A percentile compares a stretch with the other conserved stretches of the same genome.
Evolutionary conservation across 92 coral and sea anemone species (phyloP).

Genomic region (Palythoa caribaeorum): DNA sequence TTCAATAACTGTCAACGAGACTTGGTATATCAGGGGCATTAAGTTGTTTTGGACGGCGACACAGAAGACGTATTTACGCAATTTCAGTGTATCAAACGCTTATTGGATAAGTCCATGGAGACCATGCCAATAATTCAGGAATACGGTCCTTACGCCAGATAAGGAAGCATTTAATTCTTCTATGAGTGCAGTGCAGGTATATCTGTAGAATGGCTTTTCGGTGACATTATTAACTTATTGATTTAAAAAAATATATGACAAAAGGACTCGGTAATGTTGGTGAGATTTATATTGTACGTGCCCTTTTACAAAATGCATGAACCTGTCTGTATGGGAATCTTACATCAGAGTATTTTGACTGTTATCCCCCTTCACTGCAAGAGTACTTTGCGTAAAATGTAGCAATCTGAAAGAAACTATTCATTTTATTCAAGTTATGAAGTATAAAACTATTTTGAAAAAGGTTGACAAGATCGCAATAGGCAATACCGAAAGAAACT

Average conservation of each 20-base stretch:
- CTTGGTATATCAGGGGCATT: too few relatives aligned
- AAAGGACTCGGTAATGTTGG: not conserved
- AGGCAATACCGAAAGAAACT: not conserved
- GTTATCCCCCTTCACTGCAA: not conserved
- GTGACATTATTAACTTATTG: not conserved
- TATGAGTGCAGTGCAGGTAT: not conserved
- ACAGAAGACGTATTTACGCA: too few relatives aligned
- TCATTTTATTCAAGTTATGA: not conserved
- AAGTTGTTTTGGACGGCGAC: not conserved
- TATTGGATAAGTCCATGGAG: too few relatives aligned
- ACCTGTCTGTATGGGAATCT: slow-evolving; percentile 3
- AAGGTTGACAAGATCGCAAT: not conserved
- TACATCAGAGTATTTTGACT: not conserved
- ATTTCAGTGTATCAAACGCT: too few relatives aligned
- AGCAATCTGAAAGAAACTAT: not conserved
- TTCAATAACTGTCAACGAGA: too few relatives aligned
- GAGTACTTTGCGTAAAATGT: too few relatives aligned
- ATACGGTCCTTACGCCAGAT: not conserved
- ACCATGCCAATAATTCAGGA: not conserved
- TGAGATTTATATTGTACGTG: not conserved
- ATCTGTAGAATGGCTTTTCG: slow-evolving; percentile 9
- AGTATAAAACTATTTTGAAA: not conserved
- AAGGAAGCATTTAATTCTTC: not conserved
- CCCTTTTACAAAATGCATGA: not conserved
- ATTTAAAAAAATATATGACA: not conserved